A percentile compares a stretch with the other conserved stretches of the same genome.
These are phyloP conservation scores for Brenthis daphne DNA, from an alignment of 2,888 invertebrate species.

Conservation along the genomic window DNA sequence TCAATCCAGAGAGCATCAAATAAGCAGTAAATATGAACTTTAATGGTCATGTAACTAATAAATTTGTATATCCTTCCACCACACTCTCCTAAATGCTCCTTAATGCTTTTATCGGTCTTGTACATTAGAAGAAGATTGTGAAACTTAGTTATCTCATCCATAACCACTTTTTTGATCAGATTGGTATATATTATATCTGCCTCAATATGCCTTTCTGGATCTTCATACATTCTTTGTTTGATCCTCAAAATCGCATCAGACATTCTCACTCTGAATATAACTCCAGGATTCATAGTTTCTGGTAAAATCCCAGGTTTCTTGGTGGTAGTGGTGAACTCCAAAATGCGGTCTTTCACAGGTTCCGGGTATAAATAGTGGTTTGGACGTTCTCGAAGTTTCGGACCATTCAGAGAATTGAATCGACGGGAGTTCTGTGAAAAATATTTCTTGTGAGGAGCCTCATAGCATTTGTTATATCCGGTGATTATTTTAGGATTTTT, in stretches of 20 bases:
- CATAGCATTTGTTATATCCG: neutral
- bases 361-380: constrained; percentile 75
- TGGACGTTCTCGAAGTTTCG: constrained; percentile 67
- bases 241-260: constrained; percentile 73
- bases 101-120: constrained; percentile 72
- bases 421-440: constrained; percentile 61
- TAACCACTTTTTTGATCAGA: constrained; percentile 72
- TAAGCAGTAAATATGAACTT: constrained; percentile 74
- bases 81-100: constrained; percentile 75
- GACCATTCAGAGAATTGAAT: constrained; percentile 63
- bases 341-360: constrained; percentile 66
- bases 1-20: constrained; percentile 77
- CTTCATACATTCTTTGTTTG: constrained; percentile 76
- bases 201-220: constrained; percentile 73
- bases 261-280: constrained; percentile 74
- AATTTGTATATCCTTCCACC: constrained; percentile 76
- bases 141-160: constrained; percentile 75
- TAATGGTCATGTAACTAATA: constrained; percentile 76
- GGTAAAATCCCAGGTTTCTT: constrained; percentile 69
- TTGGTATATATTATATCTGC: constrained; percentile 76
- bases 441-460: constrained; percentile 43
- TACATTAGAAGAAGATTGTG: constrained; percentile 73
- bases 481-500: too few relatives aligned
- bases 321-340: constrained; percentile 67
- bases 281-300: constrained; percentile 75